phyloP scores from a whole-genome alignment of 2,888 invertebrate genomes.

The Malthinus flaveolus region DNA sequence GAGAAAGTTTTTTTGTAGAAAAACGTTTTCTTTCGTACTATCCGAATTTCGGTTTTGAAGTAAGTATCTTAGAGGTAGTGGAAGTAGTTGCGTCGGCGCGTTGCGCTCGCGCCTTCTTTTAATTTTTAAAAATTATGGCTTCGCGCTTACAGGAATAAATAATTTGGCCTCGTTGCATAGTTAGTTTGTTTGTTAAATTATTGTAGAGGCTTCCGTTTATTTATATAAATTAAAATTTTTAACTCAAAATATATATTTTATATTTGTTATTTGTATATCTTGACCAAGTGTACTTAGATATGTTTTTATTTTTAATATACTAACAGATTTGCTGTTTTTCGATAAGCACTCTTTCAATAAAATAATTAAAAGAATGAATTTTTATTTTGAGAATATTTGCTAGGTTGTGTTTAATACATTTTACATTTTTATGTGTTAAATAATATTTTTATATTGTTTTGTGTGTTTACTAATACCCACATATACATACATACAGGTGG shows the following conservation, averaged over 20 bases:
- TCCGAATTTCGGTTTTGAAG: no score
- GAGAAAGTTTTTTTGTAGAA: no score
- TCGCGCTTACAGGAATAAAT: conserved; percentile 30
- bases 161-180: conserved; percentile 49
- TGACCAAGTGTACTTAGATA: conserved; percentile 52
- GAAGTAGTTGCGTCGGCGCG: not conserved
- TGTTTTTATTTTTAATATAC: conserved; percentile 48
- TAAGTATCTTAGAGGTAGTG: not conserved
- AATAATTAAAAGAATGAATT: conserved; percentile 47
- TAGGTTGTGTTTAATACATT: conserved; percentile 51
- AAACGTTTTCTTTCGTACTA: no score
- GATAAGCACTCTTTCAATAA: conserved; percentile 45
- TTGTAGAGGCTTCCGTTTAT: conserved; percentile 54
- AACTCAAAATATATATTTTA: conserved; percentile 36
- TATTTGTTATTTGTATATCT: conserved; percentile 36
- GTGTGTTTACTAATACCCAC: conserved; percentile 57
- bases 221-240: conserved; percentile 47
- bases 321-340: conserved; percentile 49
- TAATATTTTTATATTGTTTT: conserved; percentile 47
- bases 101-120: no score
- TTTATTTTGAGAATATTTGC: conserved; percentile 47
- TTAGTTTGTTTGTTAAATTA: conserved; percentile 51
- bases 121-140: conserved; percentile 5
- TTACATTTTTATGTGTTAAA: conserved; percentile 50
- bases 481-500: conserved; percentile 58